These are phyloP conservation scores for Cantharis nigra DNA, from an alignment of 2,888 invertebrate species.

Conservation along the genomic window DNA sequence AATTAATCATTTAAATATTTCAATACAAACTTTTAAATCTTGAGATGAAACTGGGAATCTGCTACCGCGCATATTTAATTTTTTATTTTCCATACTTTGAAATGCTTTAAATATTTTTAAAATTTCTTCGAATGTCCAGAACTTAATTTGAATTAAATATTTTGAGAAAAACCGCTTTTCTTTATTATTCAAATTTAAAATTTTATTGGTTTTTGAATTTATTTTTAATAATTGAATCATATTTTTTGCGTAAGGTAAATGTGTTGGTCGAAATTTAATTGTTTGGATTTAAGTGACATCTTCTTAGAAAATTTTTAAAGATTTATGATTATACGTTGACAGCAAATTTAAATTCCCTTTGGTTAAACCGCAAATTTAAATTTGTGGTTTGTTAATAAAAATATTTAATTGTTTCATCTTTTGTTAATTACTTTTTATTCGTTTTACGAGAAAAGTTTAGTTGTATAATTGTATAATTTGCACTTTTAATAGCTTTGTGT, in stretches of 20 bases:
- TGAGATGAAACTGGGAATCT: neutral
- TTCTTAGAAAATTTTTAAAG: conserved; percentile 34
- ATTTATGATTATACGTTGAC: conserved; percentile 31
- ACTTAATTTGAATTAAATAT: neutral
- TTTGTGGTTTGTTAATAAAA: conserved; percentile 37
- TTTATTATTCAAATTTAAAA: neutral
- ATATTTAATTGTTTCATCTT: conserved; percentile 15
- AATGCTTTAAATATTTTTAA: neutral
- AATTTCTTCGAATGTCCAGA: neutral
- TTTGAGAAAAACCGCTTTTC: neutral
- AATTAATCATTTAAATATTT: neutral
- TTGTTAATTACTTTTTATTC: neutral
- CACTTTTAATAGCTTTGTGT: neutral
- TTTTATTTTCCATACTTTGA: neutral
- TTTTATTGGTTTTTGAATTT: neutral
- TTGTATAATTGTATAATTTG: neutral
- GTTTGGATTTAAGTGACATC: conserved; percentile 34
- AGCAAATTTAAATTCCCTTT: conserved; percentile 29
- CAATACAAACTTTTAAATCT: neutral
- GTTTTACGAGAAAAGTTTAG: neutral
- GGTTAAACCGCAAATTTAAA: conserved; percentile 30
- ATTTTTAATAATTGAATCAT: neutral
- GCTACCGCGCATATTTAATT: neutral
- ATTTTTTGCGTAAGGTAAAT: neutral
- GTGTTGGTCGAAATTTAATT: conserved; percentile 30